Conservation (phyloP, 2,888 invertebrate species). For the Helleia helle region DNA sequence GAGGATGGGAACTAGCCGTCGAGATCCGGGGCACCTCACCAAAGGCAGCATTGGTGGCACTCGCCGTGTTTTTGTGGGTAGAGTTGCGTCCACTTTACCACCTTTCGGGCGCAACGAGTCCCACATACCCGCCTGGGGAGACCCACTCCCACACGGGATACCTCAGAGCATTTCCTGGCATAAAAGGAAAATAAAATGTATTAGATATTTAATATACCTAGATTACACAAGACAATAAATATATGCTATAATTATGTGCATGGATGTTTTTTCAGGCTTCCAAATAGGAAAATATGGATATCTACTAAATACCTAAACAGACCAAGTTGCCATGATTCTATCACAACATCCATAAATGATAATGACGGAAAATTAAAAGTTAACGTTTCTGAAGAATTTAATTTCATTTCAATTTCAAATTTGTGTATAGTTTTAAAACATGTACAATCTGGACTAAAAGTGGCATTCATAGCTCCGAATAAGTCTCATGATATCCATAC, state of each 20-base stretch:
- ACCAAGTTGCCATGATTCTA: slow-evolving; percentile 50
- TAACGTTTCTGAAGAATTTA: slow-evolving; percentile 47
- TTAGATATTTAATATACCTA: no score
- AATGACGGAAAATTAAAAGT: slow-evolving; percentile 56
- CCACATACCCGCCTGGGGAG: no score
- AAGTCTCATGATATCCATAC: slow-evolving; percentile 58
- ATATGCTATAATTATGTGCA: slow-evolving; percentile 7
- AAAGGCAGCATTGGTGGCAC: no score
- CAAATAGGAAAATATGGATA: slow-evolving; percentile 63
- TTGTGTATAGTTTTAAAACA: slow-evolving; percentile 60
- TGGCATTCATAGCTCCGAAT: slow-evolving; percentile 68
- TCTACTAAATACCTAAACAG: slow-evolving; percentile 58
- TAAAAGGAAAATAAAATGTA: no score
- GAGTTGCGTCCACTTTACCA: no score
- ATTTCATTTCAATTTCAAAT: slow-evolving; percentile 50
- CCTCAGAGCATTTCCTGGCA: no score
- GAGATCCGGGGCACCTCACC: no score
- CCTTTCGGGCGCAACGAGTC: no score
- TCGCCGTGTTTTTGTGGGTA: no score
- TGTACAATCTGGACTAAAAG: slow-evolving; percentile 46
- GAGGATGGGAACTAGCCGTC: no score
- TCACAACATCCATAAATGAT: slow-evolving; percentile 39
- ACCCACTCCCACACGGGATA: no score
- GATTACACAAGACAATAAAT: neutral
- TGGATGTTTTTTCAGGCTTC: slow-evolving; percentile 52